Conservation (phyloP, 2,797 vertebrate genomes). For the Gastrophryne carolinensis region DNA sequence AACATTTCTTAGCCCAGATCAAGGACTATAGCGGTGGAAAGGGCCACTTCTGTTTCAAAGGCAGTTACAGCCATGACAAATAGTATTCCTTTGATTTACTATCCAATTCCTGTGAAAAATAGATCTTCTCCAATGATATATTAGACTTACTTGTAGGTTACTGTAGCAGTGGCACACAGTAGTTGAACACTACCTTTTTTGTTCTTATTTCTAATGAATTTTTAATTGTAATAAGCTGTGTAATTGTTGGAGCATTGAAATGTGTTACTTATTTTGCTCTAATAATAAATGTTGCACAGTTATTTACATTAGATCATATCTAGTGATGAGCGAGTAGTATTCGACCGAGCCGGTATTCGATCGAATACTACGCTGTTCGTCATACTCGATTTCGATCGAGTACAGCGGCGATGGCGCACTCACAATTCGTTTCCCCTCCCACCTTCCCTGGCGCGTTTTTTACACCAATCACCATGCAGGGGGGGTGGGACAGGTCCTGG, state of each 20-base stretch:
- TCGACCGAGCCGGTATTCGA: no score
- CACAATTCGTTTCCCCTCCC: no score
- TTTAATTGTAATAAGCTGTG: constrained; percentile 33
- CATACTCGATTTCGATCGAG: no score
- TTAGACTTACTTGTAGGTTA: constrained; percentile 43
- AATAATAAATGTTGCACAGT: constrained; percentile 33
- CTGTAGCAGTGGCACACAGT: constrained; percentile 7
- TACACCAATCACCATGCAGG: no score
- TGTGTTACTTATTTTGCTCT: constrained; percentile 5
- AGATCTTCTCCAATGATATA: constrained; percentile 46
- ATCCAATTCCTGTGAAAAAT: constrained; percentile 52
- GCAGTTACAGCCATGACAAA: constrained; percentile 50
- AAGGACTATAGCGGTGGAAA: constrained; percentile 43
- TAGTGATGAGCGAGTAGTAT: no score
- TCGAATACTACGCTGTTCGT: no score
- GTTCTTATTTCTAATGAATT: constrained; percentile 22
- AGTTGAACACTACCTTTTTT: constrained; percentile 27
- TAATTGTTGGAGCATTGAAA: constrained; percentile 15
- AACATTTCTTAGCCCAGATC: constrained; percentile 41
- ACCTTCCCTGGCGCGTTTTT: no score
- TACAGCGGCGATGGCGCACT: no score
- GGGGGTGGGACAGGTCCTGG: no score
- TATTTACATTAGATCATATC: constrained; percentile 25
- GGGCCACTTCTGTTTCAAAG: constrained; percentile 43
- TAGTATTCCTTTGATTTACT: constrained; percentile 51